phyloP scores from a whole-genome alignment of 2,797 vertebrate genomes.

The Morelia viridis region DNA sequence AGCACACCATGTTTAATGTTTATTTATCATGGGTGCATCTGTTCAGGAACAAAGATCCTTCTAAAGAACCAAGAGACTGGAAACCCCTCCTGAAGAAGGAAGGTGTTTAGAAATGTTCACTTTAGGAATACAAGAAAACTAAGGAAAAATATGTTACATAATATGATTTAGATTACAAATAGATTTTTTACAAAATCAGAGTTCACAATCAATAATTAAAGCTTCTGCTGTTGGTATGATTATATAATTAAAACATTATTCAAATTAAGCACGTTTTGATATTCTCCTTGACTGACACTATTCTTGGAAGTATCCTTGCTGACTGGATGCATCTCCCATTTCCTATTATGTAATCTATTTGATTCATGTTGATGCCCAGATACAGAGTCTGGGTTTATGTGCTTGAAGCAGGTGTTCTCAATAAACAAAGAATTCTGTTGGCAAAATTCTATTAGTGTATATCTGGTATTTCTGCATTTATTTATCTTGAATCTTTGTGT shows the following conservation, averaged over 20 bases:
- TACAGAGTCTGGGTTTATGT: not conserved
- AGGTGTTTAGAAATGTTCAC: not conserved
- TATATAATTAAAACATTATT: not conserved
- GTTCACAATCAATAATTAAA: conserved; percentile 14
- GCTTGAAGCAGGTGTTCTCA: not conserved
- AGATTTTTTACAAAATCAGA: not conserved
- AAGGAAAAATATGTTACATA: not conserved
- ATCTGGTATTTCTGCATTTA: not conserved
- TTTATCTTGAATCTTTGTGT: not conserved
- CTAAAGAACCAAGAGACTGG: not conserved
- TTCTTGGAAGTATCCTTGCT: not conserved
- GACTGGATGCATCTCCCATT: not conserved
- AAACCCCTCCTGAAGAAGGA: not conserved
- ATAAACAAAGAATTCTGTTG: not conserved
- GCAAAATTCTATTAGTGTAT: not conserved
- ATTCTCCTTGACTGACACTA: not conserved
- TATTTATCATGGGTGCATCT: not conserved
- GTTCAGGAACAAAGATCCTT: not conserved
- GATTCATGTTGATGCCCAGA: not conserved
- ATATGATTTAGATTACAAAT: conserved; percentile 4
- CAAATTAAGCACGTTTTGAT: not conserved
- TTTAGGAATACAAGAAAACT: not conserved
- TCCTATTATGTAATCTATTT: not conserved
- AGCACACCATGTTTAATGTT: not conserved
- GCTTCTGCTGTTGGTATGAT: not conserved